phyloP scores from a whole-genome alignment of 92 coral and sea anemone genomes.

The Parazoanthus darwini region DNA sequence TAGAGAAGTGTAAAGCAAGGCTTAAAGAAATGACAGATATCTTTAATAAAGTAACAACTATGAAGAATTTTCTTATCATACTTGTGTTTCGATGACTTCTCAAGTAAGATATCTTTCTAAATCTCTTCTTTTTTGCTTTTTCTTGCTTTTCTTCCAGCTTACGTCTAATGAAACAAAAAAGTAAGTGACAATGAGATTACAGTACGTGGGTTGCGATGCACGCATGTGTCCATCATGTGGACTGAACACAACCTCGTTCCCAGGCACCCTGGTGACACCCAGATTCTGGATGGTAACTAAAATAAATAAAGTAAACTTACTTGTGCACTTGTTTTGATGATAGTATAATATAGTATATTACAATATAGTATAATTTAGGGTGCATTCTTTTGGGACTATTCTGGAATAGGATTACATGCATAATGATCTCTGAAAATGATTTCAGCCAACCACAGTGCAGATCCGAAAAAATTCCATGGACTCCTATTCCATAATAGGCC shows the following conservation, averaged over 20 bases:
- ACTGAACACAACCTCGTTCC: not conserved
- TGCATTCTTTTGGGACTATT: no score
- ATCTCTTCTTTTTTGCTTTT: slow-evolving; percentile 6
- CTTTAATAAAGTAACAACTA: not conserved
- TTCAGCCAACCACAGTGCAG: no score
- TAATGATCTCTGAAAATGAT: no score
- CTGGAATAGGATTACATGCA: no score
- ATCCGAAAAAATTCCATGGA: no score
- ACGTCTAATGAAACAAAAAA: slow-evolving; percentile 5
- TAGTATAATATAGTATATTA: no score
- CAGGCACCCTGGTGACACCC: not conserved
- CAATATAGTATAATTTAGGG: no score
- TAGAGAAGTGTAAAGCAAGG: not conserved
- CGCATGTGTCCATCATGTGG: no score
- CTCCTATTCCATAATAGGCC: no score
- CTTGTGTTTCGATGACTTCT: not conserved
- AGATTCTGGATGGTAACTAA: not conserved
- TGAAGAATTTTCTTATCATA: not conserved
- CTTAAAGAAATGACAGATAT: not conserved
- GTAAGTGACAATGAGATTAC: not conserved
- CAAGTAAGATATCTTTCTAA: slow-evolving; percentile 8
- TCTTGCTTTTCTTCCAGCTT: slow-evolving; percentile 23
- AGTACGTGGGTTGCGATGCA: no score
- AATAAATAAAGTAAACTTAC: no score
- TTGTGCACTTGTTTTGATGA: no score